These are phyloP conservation scores for Orgyia antiqua DNA, from an alignment of 2,888 invertebrate genomes.

Conservation along the genomic window DNA sequence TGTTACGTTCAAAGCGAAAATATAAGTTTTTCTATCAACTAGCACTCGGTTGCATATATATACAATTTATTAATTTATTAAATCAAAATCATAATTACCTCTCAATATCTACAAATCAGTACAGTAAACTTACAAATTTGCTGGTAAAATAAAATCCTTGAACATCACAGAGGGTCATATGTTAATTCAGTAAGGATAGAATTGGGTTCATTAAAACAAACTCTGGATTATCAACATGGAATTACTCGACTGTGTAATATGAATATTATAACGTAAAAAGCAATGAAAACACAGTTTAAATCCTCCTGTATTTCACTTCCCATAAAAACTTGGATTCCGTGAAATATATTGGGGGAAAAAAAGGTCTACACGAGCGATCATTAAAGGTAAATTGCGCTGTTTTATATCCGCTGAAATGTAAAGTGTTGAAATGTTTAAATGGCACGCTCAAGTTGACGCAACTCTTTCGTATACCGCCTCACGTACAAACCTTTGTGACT, in stretches of 20 bases:
- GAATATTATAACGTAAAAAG: slow-evolving; percentile 68
- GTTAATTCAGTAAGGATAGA: slow-evolving; percentile 56
- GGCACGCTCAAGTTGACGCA: slow-evolving; percentile 36
- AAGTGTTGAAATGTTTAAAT: slow-evolving; percentile 52
- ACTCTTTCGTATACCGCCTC: slow-evolving; percentile 20
- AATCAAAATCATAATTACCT: too few species aligned
- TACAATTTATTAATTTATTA: too few species aligned
- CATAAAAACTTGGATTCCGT: slow-evolving; percentile 66
- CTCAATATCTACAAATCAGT: too few species aligned
- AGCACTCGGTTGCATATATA: too few species aligned
- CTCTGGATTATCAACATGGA: slow-evolving; percentile 69
- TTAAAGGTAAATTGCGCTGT: slow-evolving; percentile 67
- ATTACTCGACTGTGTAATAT: slow-evolving; percentile 61
- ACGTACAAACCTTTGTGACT: slow-evolving; percentile 18
- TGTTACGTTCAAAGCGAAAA: too few species aligned
- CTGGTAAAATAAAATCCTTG: slow-evolving; percentile 42
- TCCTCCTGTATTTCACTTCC: slow-evolving; percentile 62
- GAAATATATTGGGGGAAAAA: slow-evolving; percentile 62
- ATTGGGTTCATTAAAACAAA: slow-evolving; percentile 59
- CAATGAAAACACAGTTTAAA: slow-evolving; percentile 65
- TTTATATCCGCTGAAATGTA: slow-evolving; percentile 62
- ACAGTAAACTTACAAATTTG: too few species aligned
- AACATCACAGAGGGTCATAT: slow-evolving; percentile 39
- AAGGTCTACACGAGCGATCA: slow-evolving; percentile 63
- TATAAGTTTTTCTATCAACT: too few species aligned